Base-by-base conservation (phyloP, 1,140 invertebrate species). In the Pseudomyrmex dendroicus region DNA sequence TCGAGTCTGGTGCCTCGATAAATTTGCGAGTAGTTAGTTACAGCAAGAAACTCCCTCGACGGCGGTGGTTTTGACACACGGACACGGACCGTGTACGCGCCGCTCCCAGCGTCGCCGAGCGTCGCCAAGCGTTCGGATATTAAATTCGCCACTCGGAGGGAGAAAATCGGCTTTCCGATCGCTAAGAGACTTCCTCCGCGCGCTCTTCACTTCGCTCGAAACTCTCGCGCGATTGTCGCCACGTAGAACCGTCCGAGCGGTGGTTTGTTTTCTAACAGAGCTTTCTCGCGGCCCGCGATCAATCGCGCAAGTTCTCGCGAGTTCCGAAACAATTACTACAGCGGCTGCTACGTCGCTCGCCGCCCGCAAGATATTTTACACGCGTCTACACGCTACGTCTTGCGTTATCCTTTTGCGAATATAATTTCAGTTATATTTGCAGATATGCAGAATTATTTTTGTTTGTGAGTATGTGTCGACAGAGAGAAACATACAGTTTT, bases 11-110 rank as follows among this genome's bases (percentile, higher is more conserved):
- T 89, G 89, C 91, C 91, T 91, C 91, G 90, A 93, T 93, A 93
- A 93, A 94, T 94, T 93, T 89, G 90, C 91, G 88, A 91, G 90
- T 91, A 93, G 92, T 93, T 94, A 92, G 92, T 93, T 92, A 90
- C 90, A 88, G 89, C 90, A 93, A 93, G 92, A 92, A 93, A 93
- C 91, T 93, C 89, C 90, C 90, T 84, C 80, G 83, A 22, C 83
- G 80, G 35, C 83, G 85, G 56, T 85, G 80, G 86, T 89, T 84
- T 80, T 84, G 82, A 77, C 85, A 83, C 83, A 82, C 70, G 57
- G 56, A 64, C 82, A 59, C 62, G 20, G 62, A 12, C 46, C 62
- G 54, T 54, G 67, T 17, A 57, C 20, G 20, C 64, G 62, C 57
- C 12, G 25, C 13, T 73, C 63, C 35, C 54, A 73, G 73, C 66